phyloP scores from a whole-genome alignment of 2,888 invertebrate genomes.

The Seladonia tumulorum region DNA sequence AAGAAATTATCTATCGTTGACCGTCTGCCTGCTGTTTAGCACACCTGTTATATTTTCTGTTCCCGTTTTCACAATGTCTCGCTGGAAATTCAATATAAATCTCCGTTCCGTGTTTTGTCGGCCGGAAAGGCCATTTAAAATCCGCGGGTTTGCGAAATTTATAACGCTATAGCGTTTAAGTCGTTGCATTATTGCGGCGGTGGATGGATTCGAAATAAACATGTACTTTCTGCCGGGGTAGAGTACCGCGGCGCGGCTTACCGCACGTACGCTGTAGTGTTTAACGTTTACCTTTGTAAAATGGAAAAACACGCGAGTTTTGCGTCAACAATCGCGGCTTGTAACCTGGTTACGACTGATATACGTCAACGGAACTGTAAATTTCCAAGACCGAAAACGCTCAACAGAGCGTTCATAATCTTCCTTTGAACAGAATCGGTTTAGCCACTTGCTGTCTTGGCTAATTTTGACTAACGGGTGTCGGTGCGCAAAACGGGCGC shows the following conservation, averaged over 20 bases:
- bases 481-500: neutral
- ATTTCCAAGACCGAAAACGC: constrained; percentile 37
- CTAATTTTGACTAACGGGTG: constrained; percentile 1
- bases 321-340: neutral
- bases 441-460: constrained; percentile 21
- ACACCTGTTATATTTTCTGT: neutral
- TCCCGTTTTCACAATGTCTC: neutral
- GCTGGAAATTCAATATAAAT: neutral
- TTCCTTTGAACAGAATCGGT: constrained; percentile 35
- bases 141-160: constrained; percentile 11
- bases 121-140: neutral
- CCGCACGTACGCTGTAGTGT: constrained; percentile 3
- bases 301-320: constrained; percentile 17
- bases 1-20: neutral
- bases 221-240: neutral
- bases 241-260: neutral
- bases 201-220: constrained; percentile 39
- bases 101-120: neutral
- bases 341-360: constrained; percentile 27
- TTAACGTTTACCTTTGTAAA: constrained; percentile 6
- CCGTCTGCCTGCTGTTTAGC: too few relatives aligned
- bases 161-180: constrained; percentile 19
- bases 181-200: constrained; percentile 28
- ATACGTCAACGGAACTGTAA: constrained; percentile 18
- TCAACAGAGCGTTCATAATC: constrained; percentile 19